A percentile compares a stretch with the other conserved stretches of the same genome.
phyloP scores from a whole-genome alignment of 2,888 invertebrate genomes.

The Caprella mutica region DNA sequence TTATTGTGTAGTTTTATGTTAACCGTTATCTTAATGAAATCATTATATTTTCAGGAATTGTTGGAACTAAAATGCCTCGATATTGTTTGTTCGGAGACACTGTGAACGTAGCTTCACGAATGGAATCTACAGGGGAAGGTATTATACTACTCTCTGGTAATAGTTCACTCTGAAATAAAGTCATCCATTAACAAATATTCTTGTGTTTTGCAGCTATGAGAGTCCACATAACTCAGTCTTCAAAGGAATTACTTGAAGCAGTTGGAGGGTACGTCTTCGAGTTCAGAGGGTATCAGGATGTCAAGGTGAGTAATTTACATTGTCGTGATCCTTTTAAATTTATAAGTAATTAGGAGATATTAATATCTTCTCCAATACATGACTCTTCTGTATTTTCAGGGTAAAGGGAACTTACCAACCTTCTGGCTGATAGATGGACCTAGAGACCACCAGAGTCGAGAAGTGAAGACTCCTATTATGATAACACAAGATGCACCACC shows the following conservation, averaged over 20 bases:
- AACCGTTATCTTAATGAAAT: too few relatives aligned
- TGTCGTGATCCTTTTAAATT: not conserved
- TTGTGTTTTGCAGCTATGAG: constrained; percentile 18
- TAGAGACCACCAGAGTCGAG: not conserved
- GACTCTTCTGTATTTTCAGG: constrained; percentile 11
- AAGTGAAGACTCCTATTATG: not conserved
- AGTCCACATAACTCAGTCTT: constrained; percentile 24
- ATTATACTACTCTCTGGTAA: not conserved
- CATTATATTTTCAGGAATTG: constrained; percentile 27
- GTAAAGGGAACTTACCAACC: constrained; percentile 27
- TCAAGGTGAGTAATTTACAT: constrained; percentile 22
- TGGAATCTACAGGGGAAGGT: constrained; percentile 33
- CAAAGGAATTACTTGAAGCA: constrained; percentile 27
- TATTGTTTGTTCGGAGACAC: constrained; percentile 33
- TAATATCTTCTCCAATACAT: not conserved
- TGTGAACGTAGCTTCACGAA: constrained; percentile 29
- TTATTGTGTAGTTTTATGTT: too few relatives aligned
- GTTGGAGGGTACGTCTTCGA: constrained; percentile 27
- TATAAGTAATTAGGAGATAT: not conserved
- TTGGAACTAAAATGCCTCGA: constrained; percentile 31
- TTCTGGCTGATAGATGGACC: constrained; percentile 24
- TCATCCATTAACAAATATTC: too few relatives aligned
- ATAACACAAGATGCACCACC: too few relatives aligned
- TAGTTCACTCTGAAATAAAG: too few relatives aligned
- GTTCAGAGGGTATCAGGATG: constrained; percentile 31